Conservation (phyloP, 2,113 vertebrate species). For the Albula goreensis region DNA sequence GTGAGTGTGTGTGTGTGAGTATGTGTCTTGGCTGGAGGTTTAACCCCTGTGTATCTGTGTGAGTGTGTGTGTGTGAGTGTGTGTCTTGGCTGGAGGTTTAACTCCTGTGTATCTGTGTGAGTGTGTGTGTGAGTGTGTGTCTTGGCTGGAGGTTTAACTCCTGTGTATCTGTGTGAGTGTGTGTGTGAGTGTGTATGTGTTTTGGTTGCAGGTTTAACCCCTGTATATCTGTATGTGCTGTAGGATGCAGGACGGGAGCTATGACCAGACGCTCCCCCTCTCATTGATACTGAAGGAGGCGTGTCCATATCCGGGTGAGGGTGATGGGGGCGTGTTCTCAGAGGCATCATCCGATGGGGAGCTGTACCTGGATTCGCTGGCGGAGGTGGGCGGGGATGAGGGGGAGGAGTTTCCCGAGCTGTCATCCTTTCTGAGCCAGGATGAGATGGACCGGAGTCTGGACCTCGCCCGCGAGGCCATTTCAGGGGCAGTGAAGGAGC, state of each 20-base stretch:
- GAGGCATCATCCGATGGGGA: constrained; percentile 78
- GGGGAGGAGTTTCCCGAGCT: constrained; percentile 75
- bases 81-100: background rate
- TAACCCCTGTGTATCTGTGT: background rate
- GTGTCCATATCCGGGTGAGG: constrained; percentile 46
- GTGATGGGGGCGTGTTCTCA: constrained; percentile 66
- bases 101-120: background rate
- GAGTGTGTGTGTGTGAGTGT: background rate
- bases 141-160: background rate
- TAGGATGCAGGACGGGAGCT: constrained; percentile 82
- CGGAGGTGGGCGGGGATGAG: constrained; percentile 73
- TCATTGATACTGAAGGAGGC: constrained; percentile 69
- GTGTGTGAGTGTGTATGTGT: background rate
- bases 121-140: background rate
- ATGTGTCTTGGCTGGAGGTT: background rate
- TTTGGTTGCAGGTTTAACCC: background rate
- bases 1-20: background rate
- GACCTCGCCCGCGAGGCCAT: constrained; percentile 89
- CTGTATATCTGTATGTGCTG: constrained; percentile 49
- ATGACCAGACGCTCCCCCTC: constrained; percentile 69
- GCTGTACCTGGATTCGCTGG: constrained; percentile 74
- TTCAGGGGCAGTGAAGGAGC: constrained; percentile 56
- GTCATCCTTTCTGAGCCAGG: constrained; percentile 89
- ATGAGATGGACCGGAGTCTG: constrained; percentile 89
- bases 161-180: background rate